Conservation (phyloP, 2,797 vertebrate genomes). For the Premnoplex brunnescens region DNA sequence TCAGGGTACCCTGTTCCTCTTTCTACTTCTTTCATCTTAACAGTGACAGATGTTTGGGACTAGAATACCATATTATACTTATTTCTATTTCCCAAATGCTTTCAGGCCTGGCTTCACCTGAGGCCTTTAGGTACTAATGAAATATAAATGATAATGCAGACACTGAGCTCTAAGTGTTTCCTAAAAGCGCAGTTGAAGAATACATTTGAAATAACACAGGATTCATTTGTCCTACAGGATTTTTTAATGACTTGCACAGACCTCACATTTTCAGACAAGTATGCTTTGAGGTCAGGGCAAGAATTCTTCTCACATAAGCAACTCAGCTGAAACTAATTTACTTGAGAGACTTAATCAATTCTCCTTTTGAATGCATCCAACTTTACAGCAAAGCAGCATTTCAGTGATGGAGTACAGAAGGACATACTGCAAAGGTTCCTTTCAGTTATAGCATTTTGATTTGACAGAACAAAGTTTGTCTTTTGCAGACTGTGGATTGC, state of each 20-base stretch:
- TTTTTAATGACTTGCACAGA: neutral
- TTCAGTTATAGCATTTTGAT: neutral
- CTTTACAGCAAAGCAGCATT: neutral
- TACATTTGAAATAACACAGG: neutral
- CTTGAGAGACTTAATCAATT: slow-evolving; percentile 46
- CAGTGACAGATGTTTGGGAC: neutral
- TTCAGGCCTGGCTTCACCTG: neutral
- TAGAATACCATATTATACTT: neutral
- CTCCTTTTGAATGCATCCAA: slow-evolving; percentile 12
- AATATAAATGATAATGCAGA: slow-evolving; percentile 15
- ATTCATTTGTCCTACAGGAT: neutral
- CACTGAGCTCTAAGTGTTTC: neutral
- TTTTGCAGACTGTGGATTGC: neutral
- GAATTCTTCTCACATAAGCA: neutral
- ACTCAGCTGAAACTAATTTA: slow-evolving; percentile 45
- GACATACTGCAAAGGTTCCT: neutral
- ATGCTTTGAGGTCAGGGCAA: neutral
- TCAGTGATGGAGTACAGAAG: neutral
- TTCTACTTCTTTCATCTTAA: neutral
- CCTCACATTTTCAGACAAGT: neutral
- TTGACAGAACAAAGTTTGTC: neutral
- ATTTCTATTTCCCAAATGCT: neutral
- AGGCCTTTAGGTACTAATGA: neutral
- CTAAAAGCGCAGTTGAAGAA: neutral
- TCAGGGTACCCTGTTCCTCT: neutral